Evolutionary conservation across 2,888 invertebrate genomes (phyloP), one percentile per base, ranked within the genome.

Genomic region (Rotaria sp.): DNA sequence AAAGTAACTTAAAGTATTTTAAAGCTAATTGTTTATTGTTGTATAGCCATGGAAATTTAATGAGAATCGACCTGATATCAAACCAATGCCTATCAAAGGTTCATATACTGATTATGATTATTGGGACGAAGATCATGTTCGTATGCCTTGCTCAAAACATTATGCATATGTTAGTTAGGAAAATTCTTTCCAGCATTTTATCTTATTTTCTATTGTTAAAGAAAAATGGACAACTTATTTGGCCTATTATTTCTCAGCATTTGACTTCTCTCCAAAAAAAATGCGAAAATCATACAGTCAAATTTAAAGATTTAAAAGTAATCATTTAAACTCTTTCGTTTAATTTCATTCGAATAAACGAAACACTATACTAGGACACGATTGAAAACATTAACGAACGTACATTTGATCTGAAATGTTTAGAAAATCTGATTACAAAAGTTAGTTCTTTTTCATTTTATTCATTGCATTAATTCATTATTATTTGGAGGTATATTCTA

Each of bases 391-490:
- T 35, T 35, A 18, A 7, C 2, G 2, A 30, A 18, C 11, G 4
- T 35, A 3, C 13, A 35, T 67, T 1, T 30, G 67, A 67, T 18
- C 10, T 80, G 26, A 11, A 15, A 2, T 45, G 11, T 80, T 45
- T 80, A 4, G 45, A 80, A 45, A 10, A 45, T 0, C 35, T 80
- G 2, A 10, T 80, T 4, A n/a, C 45, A n/a, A 13, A 80, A n/a
- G 80, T 80, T 26, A 21, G n/a, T n/a, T n/a, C 21, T 35, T 67
- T 67, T 18, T 5, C 24, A 0, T 24, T 5, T 2, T 45, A n/a
- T n/a, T 21, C 21, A 5, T 2, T 4, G 0, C 3, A 0, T 0
- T n/a, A 18, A 41, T n/a, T 80, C 2, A 45, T n/a, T 0, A 3
- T 45, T 11, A 26, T 26, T 45, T 80, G 0, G 0, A 80, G 80